A percentile compares a stretch with the other conserved stretches of the same genome.
Conservation (phyloP, 2,113 vertebrate genomes). For the Corydoras maculifer region DNA sequence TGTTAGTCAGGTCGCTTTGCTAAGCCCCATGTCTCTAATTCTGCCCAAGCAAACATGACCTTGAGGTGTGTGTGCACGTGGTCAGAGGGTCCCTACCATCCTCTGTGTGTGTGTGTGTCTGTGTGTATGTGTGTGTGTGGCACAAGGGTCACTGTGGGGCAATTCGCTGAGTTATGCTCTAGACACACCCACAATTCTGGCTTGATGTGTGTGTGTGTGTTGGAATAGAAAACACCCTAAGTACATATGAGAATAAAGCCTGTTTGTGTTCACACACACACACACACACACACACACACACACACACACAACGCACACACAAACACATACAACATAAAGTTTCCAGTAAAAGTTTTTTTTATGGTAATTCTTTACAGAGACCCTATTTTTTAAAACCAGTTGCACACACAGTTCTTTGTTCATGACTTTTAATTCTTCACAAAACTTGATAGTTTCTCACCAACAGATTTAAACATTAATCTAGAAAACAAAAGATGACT, state of each 20-base stretch:
- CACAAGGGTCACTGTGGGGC: constrained; percentile 7
- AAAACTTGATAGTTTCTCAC: too few relatives aligned
- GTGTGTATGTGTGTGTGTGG: constrained; percentile 8
- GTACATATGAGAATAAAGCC: background rate
- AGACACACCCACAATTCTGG: background rate
- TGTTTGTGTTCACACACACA: background rate
- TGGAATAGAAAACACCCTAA: background rate
- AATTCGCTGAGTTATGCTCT: constrained; percentile 5
- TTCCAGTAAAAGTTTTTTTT: too few relatives aligned
- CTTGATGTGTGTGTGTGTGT: constrained; percentile 8
- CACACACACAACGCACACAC: background rate
- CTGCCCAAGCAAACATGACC: constrained; percentile 48
- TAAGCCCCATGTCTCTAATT: constrained; percentile 41
- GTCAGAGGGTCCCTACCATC: constrained; percentile 34
- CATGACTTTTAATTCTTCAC: too few relatives aligned
- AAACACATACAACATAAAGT: too few relatives aligned
- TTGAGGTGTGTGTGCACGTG: constrained; percentile 47
- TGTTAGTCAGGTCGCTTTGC: too few relatives aligned
- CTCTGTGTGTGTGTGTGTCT: constrained; percentile 26
- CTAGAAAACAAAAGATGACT: too few relatives aligned
- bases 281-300: too few relatives aligned
- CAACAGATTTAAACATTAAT: too few relatives aligned
- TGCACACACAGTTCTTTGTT: too few relatives aligned
- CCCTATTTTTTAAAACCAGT: too few relatives aligned
- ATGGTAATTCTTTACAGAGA: too few relatives aligned